Conservation (phyloP, 2,888 invertebrate genomes). For the Scaptomyza tumidula region DNA sequence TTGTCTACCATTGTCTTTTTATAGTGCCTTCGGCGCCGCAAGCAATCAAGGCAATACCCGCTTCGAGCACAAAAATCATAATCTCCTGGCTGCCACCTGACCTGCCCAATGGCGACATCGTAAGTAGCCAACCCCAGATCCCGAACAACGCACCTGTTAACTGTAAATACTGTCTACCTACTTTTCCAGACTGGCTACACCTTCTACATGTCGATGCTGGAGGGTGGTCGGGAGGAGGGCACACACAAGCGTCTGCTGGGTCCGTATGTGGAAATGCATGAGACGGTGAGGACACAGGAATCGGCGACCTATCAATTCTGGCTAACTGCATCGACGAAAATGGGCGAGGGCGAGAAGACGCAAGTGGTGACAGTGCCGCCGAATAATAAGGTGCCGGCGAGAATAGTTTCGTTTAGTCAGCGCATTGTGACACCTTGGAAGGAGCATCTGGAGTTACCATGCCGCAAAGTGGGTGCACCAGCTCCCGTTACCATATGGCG, state of each 20-base stretch:
- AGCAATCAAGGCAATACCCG: slow-evolving; percentile 95
- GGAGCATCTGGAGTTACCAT: slow-evolving; percentile 92
- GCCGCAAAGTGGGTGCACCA: slow-evolving; percentile 93
- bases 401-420: slow-evolving; percentile 94
- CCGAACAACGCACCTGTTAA: slow-evolving; percentile 9
- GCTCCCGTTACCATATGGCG: slow-evolving; percentile 91
- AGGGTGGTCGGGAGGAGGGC: slow-evolving; percentile 91
- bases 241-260: slow-evolving; percentile 90
- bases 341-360: slow-evolving; percentile 93
- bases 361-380: slow-evolving; percentile 91
- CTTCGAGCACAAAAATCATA: slow-evolving; percentile 92
- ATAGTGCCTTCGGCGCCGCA: slow-evolving; percentile 95
- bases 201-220: slow-evolving; percentile 92
- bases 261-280: slow-evolving; percentile 89
- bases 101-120: slow-evolving; percentile 92
- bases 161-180: neutral
- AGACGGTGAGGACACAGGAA: slow-evolving; percentile 89
- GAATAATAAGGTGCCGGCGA: slow-evolving; percentile 92
- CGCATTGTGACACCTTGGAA: slow-evolving; percentile 94
- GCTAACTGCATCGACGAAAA: slow-evolving; percentile 91
- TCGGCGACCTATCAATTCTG: slow-evolving; percentile 90
- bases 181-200: slow-evolving; percentile 88
- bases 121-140: slow-evolving; percentile 78
- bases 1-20: slow-evolving; percentile 51
- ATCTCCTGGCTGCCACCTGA: slow-evolving; percentile 95